phyloP scores from a whole-genome alignment of 1,140 invertebrate genomes.

The Aphelenchoides fujianensis region DNA sequence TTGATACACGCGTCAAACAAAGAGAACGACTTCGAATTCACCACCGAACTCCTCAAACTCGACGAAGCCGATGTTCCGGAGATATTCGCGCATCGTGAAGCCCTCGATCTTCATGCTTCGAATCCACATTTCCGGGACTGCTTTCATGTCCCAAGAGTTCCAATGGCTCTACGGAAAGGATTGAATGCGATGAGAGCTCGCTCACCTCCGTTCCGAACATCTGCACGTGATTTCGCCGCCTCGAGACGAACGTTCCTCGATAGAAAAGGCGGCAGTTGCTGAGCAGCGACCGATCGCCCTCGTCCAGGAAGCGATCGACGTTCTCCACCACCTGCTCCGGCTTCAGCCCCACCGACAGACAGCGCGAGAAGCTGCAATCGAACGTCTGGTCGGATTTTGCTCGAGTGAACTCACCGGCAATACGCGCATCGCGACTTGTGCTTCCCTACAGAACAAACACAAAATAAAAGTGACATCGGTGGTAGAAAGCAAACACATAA shows the following conservation, averaged over 20 bases:
- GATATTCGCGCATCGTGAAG: background rate
- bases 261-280: background rate
- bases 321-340: background rate
- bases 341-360: background rate
- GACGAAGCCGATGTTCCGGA: background rate
- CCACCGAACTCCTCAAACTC: background rate
- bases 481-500: background rate
- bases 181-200: too few relatives aligned
- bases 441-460: background rate
- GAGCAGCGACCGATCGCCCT: background rate
- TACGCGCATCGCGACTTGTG: slow-evolving; percentile 4
- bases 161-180: too few relatives aligned
- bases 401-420: too few relatives aligned
- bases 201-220: background rate
- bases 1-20: background rate
- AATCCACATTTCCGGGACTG: background rate
- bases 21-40: background rate
- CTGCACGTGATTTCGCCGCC: background rate
- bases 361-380: background rate
- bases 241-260: background rate
- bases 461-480: background rate
- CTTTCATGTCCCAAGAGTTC: too few relatives aligned
- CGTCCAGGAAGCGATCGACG: background rate
- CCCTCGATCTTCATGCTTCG: background rate
- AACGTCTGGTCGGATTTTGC: too few relatives aligned